Percentiles rank a stretch among this genome's conserved stretches.
Conservation (phyloP, 2,888 invertebrate genomes). For the Temnothorax rugatulus region DNA sequence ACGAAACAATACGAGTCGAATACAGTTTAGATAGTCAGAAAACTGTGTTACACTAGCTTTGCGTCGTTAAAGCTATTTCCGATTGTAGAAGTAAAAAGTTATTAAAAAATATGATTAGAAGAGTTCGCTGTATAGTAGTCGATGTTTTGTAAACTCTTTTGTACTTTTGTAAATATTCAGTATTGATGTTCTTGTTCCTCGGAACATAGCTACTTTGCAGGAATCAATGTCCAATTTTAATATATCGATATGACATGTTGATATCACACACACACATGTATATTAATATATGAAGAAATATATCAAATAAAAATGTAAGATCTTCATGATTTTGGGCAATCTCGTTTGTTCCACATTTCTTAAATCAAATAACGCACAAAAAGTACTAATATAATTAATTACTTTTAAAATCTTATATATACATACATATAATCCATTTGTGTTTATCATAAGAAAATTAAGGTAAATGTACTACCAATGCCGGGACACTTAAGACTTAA, state of each 20-base stretch:
- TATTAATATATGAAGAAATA: constrained; percentile 68
- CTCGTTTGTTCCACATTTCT: constrained; percentile 5
- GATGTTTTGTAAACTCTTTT: constrained; percentile 85
- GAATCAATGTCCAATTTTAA: constrained; percentile 75
- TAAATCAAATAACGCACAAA: not conserved
- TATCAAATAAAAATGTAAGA: constrained; percentile 70
- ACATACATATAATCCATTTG: too few relatives aligned
- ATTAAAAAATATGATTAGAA: constrained; percentile 57
- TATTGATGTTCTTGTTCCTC: constrained; percentile 70
- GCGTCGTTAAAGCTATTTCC: constrained; percentile 22
- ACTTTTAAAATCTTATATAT: not conserved
- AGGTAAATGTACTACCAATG: too few relatives aligned
- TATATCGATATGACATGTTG: constrained; percentile 67
- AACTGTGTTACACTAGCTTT: constrained; percentile 10
- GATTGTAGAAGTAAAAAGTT: constrained; percentile 57
- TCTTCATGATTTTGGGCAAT: constrained; percentile 28
- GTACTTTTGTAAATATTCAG: constrained; percentile 85
- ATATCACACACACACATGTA: constrained; percentile 61
- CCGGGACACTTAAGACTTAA: too few relatives aligned
- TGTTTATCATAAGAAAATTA: too few relatives aligned
- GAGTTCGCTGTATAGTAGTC: constrained; percentile 79
- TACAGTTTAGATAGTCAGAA: constrained; percentile 38
- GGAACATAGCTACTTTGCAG: constrained; percentile 50
- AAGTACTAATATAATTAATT: not conserved
- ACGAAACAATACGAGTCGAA: constrained; percentile 32